Evolutionary conservation across 2,797 vertebrate genomes (phyloP).

Genomic region (Odontamblyopus lacepedii): DNA sequence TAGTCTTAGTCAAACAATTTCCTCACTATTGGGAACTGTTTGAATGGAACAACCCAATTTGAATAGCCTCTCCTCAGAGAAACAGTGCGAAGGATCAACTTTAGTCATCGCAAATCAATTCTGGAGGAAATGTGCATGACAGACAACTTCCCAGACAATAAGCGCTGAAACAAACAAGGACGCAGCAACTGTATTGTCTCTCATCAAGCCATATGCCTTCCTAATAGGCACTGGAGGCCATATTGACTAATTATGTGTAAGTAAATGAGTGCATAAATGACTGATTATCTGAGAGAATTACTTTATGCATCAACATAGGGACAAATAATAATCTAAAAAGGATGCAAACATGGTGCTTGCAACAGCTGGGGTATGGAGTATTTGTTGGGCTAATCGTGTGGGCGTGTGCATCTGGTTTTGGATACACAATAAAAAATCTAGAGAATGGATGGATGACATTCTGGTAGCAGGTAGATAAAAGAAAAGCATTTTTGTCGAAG

Average conservation of each 20-base stretch:
- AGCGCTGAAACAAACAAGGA: slow-evolving; percentile 49
- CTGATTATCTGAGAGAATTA: slow-evolving; percentile 29
- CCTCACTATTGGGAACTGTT: not conserved
- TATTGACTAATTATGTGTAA: slow-evolving; percentile 35
- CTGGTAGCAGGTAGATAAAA: slow-evolving; percentile 60
- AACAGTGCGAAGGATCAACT: slow-evolving; percentile 36
- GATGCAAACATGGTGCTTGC: slow-evolving; percentile 28
- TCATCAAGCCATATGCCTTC: slow-evolving; percentile 29
- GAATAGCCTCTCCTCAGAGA: slow-evolving; percentile 41
- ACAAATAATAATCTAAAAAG: slow-evolving; percentile 16
- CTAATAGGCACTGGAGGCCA: slow-evolving; percentile 44
- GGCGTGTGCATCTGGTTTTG: slow-evolving; percentile 10
- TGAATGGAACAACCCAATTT: slow-evolving; percentile 21
- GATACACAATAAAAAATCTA: slow-evolving; percentile 46
- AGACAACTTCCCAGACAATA: slow-evolving; percentile 40
- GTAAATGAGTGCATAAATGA: slow-evolving; percentile 44
- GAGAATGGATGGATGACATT: slow-evolving; percentile 64
- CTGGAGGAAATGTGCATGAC: slow-evolving; percentile 38
- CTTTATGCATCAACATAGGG: slow-evolving; percentile 21
- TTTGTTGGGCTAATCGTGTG: slow-evolving; percentile 18
- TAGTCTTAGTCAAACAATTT: not conserved
- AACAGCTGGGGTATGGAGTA: slow-evolving; percentile 29
- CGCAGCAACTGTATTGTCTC: slow-evolving; percentile 22
- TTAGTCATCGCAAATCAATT: slow-evolving; percentile 44
- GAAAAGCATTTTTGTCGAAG: slow-evolving; percentile 33